These are phyloP conservation scores for Allolobophora icterica DNA, from an alignment of 2,888 invertebrate species.

Conservation along the genomic window DNA sequence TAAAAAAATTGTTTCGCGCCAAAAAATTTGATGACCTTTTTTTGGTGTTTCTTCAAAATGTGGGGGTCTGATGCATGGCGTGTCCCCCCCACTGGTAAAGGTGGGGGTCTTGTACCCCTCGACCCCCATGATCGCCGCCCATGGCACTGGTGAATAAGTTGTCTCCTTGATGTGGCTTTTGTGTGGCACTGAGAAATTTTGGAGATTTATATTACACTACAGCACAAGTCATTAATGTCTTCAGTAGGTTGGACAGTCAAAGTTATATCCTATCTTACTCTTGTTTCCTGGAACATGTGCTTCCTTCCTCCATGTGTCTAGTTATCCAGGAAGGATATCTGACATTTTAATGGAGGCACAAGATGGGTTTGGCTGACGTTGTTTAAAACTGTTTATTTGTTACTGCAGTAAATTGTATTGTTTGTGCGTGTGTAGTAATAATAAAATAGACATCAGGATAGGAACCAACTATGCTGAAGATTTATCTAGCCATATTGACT, in stretches of 20 bases:
- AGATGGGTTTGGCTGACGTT: not conserved
- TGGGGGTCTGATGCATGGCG: no score
- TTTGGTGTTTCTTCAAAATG: no score
- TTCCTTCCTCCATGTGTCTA: not conserved
- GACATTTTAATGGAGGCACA: not conserved
- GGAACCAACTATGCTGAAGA: slow-evolving; percentile 22
- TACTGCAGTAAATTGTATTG: not conserved
- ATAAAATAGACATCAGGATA: not conserved
- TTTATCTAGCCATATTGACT: slow-evolving; percentile 3
- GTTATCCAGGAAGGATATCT: not conserved
- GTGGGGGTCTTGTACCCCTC: no score
- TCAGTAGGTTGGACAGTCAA: not conserved
- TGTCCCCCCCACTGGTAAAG: no score
- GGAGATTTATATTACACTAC: no score
- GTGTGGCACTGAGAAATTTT: no score
- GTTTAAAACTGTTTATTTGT: not conserved
- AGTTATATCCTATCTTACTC: not conserved
- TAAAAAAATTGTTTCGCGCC: no score
- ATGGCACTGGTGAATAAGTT: no score
- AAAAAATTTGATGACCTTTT: no score
- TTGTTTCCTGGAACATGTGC: not conserved
- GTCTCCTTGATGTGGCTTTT: no score
- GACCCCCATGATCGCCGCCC: no score
- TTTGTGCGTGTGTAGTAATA: not conserved
- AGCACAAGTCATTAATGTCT: not conserved